Conservation (phyloP, 2,888 invertebrate genomes). For the Candidula unifasciata region DNA sequence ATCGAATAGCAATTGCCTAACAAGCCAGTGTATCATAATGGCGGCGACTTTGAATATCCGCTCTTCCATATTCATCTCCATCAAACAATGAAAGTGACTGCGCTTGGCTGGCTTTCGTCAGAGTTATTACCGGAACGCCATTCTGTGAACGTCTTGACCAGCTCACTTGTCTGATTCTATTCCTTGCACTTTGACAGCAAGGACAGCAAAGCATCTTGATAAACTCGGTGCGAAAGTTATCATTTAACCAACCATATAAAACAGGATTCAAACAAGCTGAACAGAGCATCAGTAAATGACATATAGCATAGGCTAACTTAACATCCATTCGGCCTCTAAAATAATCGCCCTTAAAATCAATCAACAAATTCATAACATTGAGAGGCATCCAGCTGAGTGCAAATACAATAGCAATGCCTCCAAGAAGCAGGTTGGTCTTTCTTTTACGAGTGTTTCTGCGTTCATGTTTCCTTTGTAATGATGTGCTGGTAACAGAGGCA, state of each 20-base stretch:
- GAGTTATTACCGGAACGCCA: slow-evolving; percentile 57
- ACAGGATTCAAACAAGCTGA: slow-evolving; percentile 94
- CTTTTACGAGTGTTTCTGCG: slow-evolving; percentile 83
- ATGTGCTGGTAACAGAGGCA: slow-evolving; percentile 50
- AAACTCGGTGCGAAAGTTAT: slow-evolving; percentile 94
- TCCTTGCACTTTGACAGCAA: slow-evolving; percentile 54
- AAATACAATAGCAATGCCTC: slow-evolving; percentile 91
- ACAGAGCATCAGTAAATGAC: slow-evolving; percentile 88
- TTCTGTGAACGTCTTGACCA: slow-evolving; percentile 44
- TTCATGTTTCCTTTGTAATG: slow-evolving; percentile 63
- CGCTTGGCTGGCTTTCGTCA: slow-evolving; percentile 58
- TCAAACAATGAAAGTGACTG: slow-evolving; percentile 45
- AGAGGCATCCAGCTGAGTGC: slow-evolving; percentile 94
- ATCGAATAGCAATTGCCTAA: neutral
- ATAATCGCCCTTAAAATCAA: slow-evolving; percentile 82
- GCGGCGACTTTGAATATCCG: neutral
- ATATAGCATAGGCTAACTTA: slow-evolving; percentile 79
- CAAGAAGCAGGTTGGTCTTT: slow-evolving; percentile 90
- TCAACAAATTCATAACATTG: slow-evolving; percentile 93
- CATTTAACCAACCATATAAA: slow-evolving; percentile 94
- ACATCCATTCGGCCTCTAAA: slow-evolving; percentile 78
- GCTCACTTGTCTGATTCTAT: slow-evolving; percentile 26
- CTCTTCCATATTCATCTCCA: slow-evolving; percentile 11
- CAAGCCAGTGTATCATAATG: neutral
- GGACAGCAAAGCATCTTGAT: slow-evolving; percentile 70